Base-by-base conservation (phyloP, 2,113 vertebrate species). In the Periophthalmus modestus region DNA sequence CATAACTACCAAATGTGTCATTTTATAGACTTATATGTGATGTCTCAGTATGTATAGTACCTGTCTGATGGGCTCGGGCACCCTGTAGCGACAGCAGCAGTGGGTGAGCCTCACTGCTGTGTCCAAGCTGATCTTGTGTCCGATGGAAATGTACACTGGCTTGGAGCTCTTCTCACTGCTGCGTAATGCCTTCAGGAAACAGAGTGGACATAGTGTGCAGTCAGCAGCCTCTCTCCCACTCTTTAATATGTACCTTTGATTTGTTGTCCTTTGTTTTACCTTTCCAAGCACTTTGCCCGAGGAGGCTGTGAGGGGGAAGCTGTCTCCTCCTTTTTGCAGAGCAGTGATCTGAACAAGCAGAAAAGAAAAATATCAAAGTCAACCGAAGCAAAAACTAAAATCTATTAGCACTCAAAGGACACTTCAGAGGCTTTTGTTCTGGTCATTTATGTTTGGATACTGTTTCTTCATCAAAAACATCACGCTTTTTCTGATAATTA, bases 1-100 rank as follows among this genome's bases (percentile, higher is more conserved):
- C 39, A 43, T 43, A 43, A 43, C 6, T 10, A 43, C 7, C 7
- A 43, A 10, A 43, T 43, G 39, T 43, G 10, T 43, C 9, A 43
- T 43, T 43, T 43, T 43, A 0, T 43, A 43, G 11, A 43, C 7
- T 43, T 10, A 14, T 48, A 16, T 13, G 3, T 15, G 13, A 48
- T n/a, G 52, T 54, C 52, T 54, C 4, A 55, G 59, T 72, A 66
- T 61, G 71, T 70, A 68, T 52, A 43, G 24, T 87, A 97, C 97
- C 97, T 98, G 97, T 58, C 96, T 94, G 92, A 96, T 95, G 39
- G 97, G 97, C 92, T 98, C 97, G 0, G 97, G 97, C 67, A 96
- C 69, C 7, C 96, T 92, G 92, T 94, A 96, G 3, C 86, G 91
- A 89, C 96, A 97, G 93, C 97, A 98, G 85, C 87, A 67, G 15